Percentiles rank a stretch among this genome's conserved stretches.
These are phyloP conservation scores for Sinocyclocheilus rhinocerous DNA, from an alignment of 2,113 vertebrate species.

Conservation along the genomic window DNA sequence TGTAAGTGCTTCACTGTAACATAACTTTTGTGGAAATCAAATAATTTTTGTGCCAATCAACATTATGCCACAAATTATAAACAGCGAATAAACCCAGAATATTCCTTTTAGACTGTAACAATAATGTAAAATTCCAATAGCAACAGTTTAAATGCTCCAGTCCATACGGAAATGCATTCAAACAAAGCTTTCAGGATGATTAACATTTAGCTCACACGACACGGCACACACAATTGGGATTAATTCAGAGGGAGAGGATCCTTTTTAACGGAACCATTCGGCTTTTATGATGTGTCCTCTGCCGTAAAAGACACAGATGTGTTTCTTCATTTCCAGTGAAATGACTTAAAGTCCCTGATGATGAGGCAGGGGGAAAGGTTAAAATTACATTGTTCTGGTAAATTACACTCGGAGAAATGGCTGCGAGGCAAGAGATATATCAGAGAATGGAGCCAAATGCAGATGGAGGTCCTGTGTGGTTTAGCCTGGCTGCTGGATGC, in stretches of 20 bases:
- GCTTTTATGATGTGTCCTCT: constrained; percentile 54
- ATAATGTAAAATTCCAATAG: constrained; percentile 5
- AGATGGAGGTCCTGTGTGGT: constrained; percentile 47
- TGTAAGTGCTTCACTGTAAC: not conserved
- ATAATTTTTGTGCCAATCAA: not conserved
- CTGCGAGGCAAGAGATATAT: constrained; percentile 63
- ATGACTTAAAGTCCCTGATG: constrained; percentile 61
- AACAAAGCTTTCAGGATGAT: constrained; percentile 41
- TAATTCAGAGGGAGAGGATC: constrained; percentile 39
- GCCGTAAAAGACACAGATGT: constrained; percentile 53
- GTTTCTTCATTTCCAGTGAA: constrained; percentile 63
- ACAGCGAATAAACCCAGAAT: not conserved
- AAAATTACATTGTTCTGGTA: constrained; percentile 73
- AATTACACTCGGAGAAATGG: constrained; percentile 69
- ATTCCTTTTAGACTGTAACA: not conserved
- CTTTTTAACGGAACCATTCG: constrained; percentile 35
- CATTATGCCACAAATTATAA: not conserved
- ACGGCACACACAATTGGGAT: constrained; percentile 33
- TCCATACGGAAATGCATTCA: constrained; percentile 14
- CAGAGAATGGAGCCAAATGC: constrained; percentile 57
- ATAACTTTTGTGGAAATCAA: not conserved
- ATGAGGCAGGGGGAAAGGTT: constrained; percentile 69
- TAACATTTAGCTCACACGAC: constrained; percentile 37
- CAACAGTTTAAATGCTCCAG: not conserved
- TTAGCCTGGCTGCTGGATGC: constrained; percentile 49